Conservation (phyloP, 1,140 invertebrate species). For the Drosophila cardini region DNA sequence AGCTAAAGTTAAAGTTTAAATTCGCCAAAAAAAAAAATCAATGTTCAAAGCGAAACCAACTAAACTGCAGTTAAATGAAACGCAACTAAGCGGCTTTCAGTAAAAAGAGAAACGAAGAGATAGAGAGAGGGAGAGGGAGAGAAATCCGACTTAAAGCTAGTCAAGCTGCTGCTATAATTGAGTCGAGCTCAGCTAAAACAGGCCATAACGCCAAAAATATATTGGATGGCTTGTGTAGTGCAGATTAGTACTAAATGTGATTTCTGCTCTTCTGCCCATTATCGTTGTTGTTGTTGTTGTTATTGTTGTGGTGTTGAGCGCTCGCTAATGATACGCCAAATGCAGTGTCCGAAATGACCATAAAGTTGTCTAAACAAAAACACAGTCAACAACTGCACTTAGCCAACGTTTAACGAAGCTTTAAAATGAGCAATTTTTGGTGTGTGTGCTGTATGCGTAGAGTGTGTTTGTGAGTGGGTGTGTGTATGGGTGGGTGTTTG, state of each 20-base stretch:
- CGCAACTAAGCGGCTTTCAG: constrained; percentile 62
- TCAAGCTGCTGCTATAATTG: not conserved
- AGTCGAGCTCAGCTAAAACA: not conserved
- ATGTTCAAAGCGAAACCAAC: not conserved
- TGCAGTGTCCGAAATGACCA: not conserved
- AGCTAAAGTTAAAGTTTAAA: constrained; percentile 34
- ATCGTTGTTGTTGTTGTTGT: not conserved
- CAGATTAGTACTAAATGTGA: not conserved
- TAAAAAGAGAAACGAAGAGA: constrained; percentile 19
- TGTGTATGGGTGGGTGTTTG: not conserved
- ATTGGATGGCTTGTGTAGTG: not conserved
- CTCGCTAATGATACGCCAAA: constrained; percentile 23
- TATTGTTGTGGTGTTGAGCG: not conserved
- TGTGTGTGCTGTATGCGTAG: not conserved
- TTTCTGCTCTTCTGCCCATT: too few relatives aligned
- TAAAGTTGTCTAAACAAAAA: constrained; percentile 6
- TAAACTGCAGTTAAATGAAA: constrained; percentile 12
- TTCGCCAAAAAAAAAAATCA: not conserved
- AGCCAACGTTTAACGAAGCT: constrained; percentile 44
- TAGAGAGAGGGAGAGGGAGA: not conserved
- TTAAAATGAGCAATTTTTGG: constrained; percentile 23
- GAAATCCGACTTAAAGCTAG: constrained; percentile 2
- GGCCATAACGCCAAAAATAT: constrained; percentile 1
- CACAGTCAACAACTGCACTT: constrained; percentile 9
- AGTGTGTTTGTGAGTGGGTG: constrained; percentile 11